Evolutionary conservation across 1,140 invertebrate genomes (phyloP), one percentile per base, ranked within the genome.

Genomic region (Adelges cooleyi): DNA sequence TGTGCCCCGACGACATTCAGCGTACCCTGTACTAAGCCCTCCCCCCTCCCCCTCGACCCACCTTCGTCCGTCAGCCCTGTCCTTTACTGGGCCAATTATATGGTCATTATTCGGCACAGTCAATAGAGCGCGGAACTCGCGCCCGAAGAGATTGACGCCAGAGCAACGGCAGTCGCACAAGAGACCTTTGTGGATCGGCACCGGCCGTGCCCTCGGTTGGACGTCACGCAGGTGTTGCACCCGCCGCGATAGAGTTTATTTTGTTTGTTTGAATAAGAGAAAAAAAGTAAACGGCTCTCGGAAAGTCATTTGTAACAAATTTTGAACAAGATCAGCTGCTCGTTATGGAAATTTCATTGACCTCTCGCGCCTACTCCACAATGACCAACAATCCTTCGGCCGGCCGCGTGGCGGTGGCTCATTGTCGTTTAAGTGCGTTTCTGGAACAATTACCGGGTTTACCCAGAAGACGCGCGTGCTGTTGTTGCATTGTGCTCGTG

Each of bases 261-360:
- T 33, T 33, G 29, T 33, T 33, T 33, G 29, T 33, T 33, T 33
- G 29, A 33, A 33, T 33, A 33, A 33, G 29, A 33, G 5, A 6
- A 11, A 33, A 33, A 6, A 33, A 33, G 29, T 33, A 33, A 33
- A 33, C 29, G 29, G 29, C 38, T 56, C 53, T 46, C 54, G 54
- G 36, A 59, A 46, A 59, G 54, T 59, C 54, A 59, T 59, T 59
- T 59, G 54, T 59, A 59, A 59, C 54, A 46, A 59, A 59, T 59
- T 59, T 59, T 11, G 11, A 27, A 33, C 54, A n/a, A 59, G 54
- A 59, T 59, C 54, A 59, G 54, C 54, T 59, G 52, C 36, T 33
- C 13, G 36, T 22, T 44, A 56, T 17, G 38, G 38, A 44, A 44
- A 56, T 56, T 56, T 56, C 53, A 44, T 56, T 44, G 53, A 56